Evolutionary conservation across 2,113 vertebrate species (phyloP).

Genomic region (Heloderma charlesbogerti): DNA sequence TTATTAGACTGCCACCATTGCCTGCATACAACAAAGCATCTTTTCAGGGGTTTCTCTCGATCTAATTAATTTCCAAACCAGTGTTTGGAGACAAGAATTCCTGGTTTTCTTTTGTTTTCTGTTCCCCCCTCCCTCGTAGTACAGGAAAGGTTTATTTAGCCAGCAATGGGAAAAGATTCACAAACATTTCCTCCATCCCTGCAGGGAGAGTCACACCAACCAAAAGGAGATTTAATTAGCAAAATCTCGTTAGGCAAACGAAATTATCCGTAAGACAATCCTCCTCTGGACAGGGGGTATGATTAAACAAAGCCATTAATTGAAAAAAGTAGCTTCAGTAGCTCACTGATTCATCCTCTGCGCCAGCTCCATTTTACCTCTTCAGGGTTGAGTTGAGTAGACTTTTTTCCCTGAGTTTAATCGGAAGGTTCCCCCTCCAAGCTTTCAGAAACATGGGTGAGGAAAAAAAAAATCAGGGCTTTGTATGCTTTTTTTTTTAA

Average conservation of each 20-base stretch:
- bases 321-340: conserved; percentile 77
- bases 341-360: conserved; percentile 57
- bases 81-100: conserved; percentile 35
- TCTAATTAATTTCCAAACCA: conserved; percentile 60
- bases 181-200: conserved; percentile 83
- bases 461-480: conserved; percentile 26
- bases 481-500: neutral
- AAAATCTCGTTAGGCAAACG: conserved; percentile 98
- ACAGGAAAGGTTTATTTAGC: conserved; percentile 88
- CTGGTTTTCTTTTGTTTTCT: neutral
- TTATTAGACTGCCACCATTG: conserved; percentile 21
- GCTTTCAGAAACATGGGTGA: conserved; percentile 41
- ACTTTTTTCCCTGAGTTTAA: conserved; percentile 15
- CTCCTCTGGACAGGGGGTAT: conserved; percentile 88
- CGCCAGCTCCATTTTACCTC: conserved; percentile 54
- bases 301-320: conserved; percentile 87
- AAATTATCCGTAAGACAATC: conserved; percentile 99
- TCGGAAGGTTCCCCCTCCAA: conserved; percentile 8
- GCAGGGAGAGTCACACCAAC: conserved; percentile 86
- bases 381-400: conserved; percentile 39
- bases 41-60: conserved; percentile 40
- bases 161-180: conserved; percentile 79
- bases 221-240: conserved; percentile 98
- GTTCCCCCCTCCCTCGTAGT: conserved; percentile 35
- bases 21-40: conserved; percentile 30